phyloP scores from a whole-genome alignment of 2,797 vertebrate species.

The Trematomus bernacchii region DNA sequence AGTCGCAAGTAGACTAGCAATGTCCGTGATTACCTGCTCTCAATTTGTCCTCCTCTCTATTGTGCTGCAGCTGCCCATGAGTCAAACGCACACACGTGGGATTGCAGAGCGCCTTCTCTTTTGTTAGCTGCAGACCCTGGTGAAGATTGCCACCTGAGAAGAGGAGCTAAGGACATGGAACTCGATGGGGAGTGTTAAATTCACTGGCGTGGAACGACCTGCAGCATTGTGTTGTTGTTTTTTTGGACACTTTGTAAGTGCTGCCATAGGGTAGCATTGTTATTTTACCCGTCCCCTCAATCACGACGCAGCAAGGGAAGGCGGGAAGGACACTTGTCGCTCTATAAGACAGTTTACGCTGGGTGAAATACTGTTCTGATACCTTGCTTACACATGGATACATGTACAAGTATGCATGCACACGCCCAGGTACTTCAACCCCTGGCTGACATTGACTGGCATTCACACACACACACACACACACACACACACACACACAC shows the following conservation, averaged over 20 bases:
- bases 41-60: constrained; percentile 58
- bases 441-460: constrained; percentile 66
- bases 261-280: not conserved
- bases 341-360: constrained; percentile 30
- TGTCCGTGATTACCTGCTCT: constrained; percentile 68
- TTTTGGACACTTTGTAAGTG: constrained; percentile 23
- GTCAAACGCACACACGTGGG: constrained; percentile 47
- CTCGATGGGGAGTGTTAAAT: constrained; percentile 19
- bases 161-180: constrained; percentile 25
- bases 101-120: constrained; percentile 43
- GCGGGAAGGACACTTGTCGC: constrained; percentile 59
- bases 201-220: not conserved
- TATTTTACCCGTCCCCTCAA: constrained; percentile 52
- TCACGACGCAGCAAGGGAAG: constrained; percentile 33
- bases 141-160: constrained; percentile 63
- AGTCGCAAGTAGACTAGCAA: constrained; percentile 57
- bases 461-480: constrained; percentile 54
- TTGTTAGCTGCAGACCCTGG: constrained; percentile 53
- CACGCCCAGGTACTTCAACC: constrained; percentile 34
- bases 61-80: constrained; percentile 56
- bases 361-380: constrained; percentile 46
- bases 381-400: constrained; percentile 32
- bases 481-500: not conserved
- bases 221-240: constrained; percentile 8
- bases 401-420: constrained; percentile 36